These are phyloP conservation scores for Spinibarbus caldwelli DNA, from an alignment of 2,797 vertebrate genomes.

Conservation along the genomic window DNA sequence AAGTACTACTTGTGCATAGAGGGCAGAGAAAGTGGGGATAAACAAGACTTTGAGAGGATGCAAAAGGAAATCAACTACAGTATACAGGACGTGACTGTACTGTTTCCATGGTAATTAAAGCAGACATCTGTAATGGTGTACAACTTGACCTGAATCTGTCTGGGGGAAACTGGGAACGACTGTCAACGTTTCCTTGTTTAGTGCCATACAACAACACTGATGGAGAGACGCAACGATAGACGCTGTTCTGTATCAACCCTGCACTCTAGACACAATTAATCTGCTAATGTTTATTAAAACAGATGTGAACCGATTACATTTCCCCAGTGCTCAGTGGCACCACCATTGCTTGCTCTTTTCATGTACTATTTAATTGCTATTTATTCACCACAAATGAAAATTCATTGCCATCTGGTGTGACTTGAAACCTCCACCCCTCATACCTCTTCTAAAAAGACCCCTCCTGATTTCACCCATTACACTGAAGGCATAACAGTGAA, in stretches of 20 bases:
- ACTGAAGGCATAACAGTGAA: background rate
- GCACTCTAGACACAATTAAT: constrained; percentile 34
- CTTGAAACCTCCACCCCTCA: background rate
- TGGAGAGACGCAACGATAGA: background rate
- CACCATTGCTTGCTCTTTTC: constrained; percentile 25
- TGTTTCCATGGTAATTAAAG: constrained; percentile 36
- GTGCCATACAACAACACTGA: constrained; percentile 5
- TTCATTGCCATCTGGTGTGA: constrained; percentile 39
- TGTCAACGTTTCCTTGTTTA: background rate
- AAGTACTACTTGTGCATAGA: background rate
- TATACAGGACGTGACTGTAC: background rate
- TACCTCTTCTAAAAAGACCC: background rate
- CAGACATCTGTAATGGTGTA: constrained; percentile 24
- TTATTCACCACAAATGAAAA: constrained; percentile 29
- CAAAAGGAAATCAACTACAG: background rate
- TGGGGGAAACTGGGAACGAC: background rate
- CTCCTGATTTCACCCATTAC: constrained; percentile 29
- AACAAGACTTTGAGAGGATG: background rate
- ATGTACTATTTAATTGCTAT: constrained; percentile 22
- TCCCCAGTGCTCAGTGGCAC: constrained; percentile 16
- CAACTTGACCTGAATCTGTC: constrained; percentile 31
- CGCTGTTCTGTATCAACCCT: background rate
- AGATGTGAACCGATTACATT: constrained; percentile 16
- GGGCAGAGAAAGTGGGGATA: background rate
- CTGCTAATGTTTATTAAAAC: constrained; percentile 34